Evolutionary conservation across 2,797 vertebrate genomes (phyloP).

Genomic region (Thamnophis elegans): DNA sequence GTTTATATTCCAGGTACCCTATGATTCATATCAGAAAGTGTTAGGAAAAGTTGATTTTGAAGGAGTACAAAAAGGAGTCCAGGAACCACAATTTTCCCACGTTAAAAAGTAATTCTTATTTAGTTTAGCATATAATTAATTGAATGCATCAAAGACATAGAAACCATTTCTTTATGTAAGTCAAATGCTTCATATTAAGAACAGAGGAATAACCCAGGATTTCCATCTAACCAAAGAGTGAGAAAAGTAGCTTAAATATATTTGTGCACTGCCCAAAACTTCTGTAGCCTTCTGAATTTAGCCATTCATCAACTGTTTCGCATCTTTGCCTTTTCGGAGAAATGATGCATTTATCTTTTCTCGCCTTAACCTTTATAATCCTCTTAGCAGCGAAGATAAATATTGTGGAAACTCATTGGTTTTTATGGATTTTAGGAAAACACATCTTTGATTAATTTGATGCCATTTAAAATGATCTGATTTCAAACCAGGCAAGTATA

Average conservation of each 20-base stretch:
- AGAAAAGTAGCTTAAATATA: not conserved
- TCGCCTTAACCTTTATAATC: constrained; percentile 1
- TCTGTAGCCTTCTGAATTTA: constrained; percentile 28
- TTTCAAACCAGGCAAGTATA: constrained; percentile 38
- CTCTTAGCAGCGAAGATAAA: constrained; percentile 34
- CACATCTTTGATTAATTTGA: constrained; percentile 12
- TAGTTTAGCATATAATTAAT: not conserved
- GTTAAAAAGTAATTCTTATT: not conserved
- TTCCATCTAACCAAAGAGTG: not conserved
- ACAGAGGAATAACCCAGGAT: not conserved
- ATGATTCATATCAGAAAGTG: not conserved
- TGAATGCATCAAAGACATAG: constrained; percentile 1
- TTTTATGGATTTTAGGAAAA: constrained; percentile 32
- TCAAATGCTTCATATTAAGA: not conserved
- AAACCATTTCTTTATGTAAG: not conserved
- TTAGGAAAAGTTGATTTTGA: not conserved
- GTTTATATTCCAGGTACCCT: not conserved
- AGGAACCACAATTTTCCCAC: not conserved
- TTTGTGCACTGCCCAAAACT: not conserved
- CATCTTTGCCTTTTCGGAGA: not conserved
- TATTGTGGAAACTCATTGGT: not conserved
- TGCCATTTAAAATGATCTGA: constrained; percentile 18
- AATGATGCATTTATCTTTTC: constrained; percentile 27
- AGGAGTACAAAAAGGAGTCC: not conserved
- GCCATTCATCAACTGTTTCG: not conserved